Conservation (phyloP, 2,113 vertebrate species). For the Cyprinodon tularosa region DNA sequence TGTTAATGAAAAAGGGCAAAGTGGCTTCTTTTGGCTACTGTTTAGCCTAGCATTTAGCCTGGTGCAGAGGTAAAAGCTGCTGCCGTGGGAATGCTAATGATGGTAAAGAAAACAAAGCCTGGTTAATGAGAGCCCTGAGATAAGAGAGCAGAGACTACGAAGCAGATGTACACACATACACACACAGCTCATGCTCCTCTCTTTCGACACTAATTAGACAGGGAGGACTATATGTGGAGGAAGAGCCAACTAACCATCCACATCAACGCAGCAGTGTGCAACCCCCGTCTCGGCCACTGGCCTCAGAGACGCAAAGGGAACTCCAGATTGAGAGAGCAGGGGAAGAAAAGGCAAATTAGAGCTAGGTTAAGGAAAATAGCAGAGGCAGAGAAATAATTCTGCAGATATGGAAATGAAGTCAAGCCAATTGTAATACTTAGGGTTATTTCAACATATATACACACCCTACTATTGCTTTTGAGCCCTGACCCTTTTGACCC, state of each 20-base stretch:
- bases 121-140: slow-evolving; percentile 81
- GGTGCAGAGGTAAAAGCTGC: slow-evolving; percentile 62
- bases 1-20: slow-evolving; percentile 60
- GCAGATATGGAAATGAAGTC: slow-evolving; percentile 38
- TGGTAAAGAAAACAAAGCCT: slow-evolving; percentile 80
- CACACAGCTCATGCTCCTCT: slow-evolving; percentile 44
- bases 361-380: slow-evolving; percentile 37
- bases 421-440: not conserved
- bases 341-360: slow-evolving; percentile 52
- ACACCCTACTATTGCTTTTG: too few species aligned
- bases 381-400: slow-evolving; percentile 32
- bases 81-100: slow-evolving; percentile 79
- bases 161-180: slow-evolving; percentile 34
- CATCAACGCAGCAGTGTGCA: slow-evolving; percentile 66
- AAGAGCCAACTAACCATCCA: slow-evolving; percentile 70
- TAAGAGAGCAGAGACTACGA: slow-evolving; percentile 74
- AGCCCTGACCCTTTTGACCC: not conserved
- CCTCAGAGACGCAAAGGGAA: slow-evolving; percentile 38
- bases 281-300: slow-evolving; percentile 53
- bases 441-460: slow-evolving; percentile 1
- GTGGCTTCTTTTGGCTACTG: slow-evolving; percentile 44
- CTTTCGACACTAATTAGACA: slow-evolving; percentile 72
- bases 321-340: slow-evolving; percentile 17
- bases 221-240: slow-evolving; percentile 70
- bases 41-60: slow-evolving; percentile 74